These are phyloP conservation scores for Oncorhynchus kisutch DNA, from an alignment of 2,113 vertebrate species.

Conservation along the genomic window DNA sequence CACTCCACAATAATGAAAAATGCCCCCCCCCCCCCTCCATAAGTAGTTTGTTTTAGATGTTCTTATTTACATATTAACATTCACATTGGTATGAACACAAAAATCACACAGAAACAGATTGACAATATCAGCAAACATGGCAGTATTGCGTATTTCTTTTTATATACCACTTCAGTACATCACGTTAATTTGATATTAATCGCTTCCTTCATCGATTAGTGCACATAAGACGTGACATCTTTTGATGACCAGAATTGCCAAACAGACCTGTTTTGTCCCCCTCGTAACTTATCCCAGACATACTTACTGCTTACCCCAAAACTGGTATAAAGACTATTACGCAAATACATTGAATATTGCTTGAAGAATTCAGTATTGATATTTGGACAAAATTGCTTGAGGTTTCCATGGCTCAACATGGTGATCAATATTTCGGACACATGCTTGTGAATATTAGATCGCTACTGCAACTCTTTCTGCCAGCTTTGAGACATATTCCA, in stretches of 20 bases:
- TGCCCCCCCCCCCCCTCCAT: neutral
- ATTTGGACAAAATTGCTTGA: no score
- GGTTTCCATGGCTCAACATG: no score
- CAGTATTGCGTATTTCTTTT: constrained; percentile 35
- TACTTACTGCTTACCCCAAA: neutral
- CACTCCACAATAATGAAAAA: constrained; percentile 18
- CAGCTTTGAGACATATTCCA: no score
- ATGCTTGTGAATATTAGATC: no score
- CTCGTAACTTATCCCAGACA: neutral
- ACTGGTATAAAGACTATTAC: no score
- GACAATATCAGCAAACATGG: constrained; percentile 46
- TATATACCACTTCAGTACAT: constrained; percentile 34
- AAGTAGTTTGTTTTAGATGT: constrained; percentile 40
- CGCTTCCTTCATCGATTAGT: constrained; percentile 58
- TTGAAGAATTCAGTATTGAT: no score
- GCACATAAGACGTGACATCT: constrained; percentile 41
- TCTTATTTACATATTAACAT: constrained; percentile 74
- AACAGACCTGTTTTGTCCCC: neutral
- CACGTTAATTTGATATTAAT: constrained; percentile 62
- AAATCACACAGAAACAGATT: constrained; percentile 34
- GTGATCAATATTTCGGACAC: no score
- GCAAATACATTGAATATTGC: no score
- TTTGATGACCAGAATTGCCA: neutral
- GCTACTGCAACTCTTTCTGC: no score
- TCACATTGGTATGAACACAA: constrained; percentile 45